These are phyloP conservation scores for Sesia apiformis DNA, from an alignment of 2,888 invertebrate species.

Conservation along the genomic window DNA sequence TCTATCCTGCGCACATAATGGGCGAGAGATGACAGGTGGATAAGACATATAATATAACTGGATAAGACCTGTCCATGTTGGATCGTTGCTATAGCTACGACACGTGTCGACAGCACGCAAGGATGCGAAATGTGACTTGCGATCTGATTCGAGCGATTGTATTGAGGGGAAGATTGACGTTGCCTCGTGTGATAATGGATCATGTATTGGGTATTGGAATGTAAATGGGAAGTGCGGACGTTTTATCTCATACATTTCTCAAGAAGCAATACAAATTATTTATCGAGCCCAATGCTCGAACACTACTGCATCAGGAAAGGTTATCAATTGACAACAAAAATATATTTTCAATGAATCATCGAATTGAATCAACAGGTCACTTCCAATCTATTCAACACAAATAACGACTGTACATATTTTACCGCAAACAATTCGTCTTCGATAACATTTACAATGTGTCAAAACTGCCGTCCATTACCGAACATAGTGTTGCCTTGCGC, in stretches of 20 bases:
- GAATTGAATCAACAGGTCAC: no score
- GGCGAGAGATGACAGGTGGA: slow-evolving; percentile 57
- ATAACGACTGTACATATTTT: slow-evolving; percentile 8
- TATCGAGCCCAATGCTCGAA: no score
- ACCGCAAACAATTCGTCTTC: slow-evolving; percentile 18
- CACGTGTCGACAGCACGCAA: not conserved
- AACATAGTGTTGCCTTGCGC: slow-evolving; percentile 55
- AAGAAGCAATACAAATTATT: no score
- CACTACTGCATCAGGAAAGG: no score
- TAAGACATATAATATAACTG: slow-evolving; percentile 18
- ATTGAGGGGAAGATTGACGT: not conserved
- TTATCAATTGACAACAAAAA: not conserved
- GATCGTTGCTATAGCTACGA: not conserved
- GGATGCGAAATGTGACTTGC: not conserved
- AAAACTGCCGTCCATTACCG: slow-evolving; percentile 44
- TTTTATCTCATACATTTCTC: no score
- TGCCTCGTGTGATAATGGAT: no score
- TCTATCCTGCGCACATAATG: slow-evolving; percentile 50
- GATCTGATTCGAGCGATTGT: not conserved
- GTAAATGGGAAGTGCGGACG: no score
- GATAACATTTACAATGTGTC: slow-evolving; percentile 46
- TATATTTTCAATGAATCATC: not conserved
- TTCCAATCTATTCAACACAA: no score
- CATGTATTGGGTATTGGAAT: no score
- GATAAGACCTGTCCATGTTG: not conserved